These are phyloP conservation scores for Alaudala cheleensis DNA, from an alignment of 2,113 vertebrate species.

Conservation along the genomic window DNA sequence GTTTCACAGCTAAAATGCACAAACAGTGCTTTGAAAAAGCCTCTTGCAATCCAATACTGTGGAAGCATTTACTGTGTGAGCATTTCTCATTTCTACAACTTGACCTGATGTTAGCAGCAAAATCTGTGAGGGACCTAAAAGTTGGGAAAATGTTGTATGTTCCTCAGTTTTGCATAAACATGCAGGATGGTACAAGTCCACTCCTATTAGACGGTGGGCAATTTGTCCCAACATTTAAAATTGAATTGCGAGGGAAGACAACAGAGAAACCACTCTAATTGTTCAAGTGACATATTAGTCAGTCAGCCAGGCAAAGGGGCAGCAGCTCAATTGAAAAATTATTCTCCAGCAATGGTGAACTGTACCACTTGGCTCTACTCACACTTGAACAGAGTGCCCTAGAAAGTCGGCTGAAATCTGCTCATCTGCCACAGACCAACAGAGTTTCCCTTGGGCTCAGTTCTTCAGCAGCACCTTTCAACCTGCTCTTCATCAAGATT, in stretches of 20 bases:
- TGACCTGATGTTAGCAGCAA: neutral
- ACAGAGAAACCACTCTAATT: neutral
- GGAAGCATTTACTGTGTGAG: neutral
- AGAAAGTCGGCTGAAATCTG: neutral
- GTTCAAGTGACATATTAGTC: neutral
- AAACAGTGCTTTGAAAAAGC: neutral
- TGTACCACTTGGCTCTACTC: neutral
- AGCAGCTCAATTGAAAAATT: neutral
- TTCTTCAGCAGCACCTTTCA: neutral
- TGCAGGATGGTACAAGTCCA: neutral
- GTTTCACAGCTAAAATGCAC: slow-evolving; percentile 5
- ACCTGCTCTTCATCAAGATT: neutral
- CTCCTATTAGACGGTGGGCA: neutral
- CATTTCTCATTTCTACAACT: neutral
- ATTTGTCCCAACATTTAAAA: neutral
- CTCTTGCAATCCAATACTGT: neutral
- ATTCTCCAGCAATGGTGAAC: neutral
- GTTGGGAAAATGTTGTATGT: neutral
- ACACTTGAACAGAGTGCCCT: neutral
- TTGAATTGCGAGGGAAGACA: fast-evolving
- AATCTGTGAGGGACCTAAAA: neutral
- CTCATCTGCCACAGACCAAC: neutral
- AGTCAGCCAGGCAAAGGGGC: neutral
- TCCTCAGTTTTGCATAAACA: neutral
- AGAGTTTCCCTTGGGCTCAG: neutral